Conservation (phyloP, 2,113 vertebrate genomes). For the Myrmophylax atrothorax region DNA sequence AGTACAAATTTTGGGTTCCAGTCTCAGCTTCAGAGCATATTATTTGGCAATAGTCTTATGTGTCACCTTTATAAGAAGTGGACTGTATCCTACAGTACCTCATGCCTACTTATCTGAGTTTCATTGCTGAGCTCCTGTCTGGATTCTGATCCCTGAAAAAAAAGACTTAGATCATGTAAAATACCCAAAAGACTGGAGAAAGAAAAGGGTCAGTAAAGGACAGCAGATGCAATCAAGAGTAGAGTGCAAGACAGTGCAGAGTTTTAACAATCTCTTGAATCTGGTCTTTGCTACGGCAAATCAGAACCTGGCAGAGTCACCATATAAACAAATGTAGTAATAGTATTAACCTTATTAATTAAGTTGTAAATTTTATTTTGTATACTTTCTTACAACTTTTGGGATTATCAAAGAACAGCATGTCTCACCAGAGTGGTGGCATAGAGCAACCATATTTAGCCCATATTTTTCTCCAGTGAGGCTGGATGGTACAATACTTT, state of each 20-base stretch:
- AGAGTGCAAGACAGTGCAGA: background rate
- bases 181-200: background rate
- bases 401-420: background rate
- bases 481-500: background rate
- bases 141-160: background rate
- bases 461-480: background rate
- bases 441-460: background rate
- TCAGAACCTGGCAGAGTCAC: background rate
- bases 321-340: background rate
- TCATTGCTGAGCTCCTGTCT: background rate
- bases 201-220: background rate
- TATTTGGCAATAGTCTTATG: background rate
- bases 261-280: background rate
- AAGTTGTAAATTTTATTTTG: background rate
- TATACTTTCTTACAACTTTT: background rate
- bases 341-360: background rate
- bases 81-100: background rate
- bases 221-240: background rate
- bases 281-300: background rate
- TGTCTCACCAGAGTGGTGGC: background rate
- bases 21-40: background rate
- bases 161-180: background rate
- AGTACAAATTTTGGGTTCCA: background rate
- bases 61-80: background rate
- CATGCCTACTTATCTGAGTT: background rate